Evolutionary conservation across 2,888 invertebrate genomes (phyloP).

Genomic region (Formica aserva): DNA sequence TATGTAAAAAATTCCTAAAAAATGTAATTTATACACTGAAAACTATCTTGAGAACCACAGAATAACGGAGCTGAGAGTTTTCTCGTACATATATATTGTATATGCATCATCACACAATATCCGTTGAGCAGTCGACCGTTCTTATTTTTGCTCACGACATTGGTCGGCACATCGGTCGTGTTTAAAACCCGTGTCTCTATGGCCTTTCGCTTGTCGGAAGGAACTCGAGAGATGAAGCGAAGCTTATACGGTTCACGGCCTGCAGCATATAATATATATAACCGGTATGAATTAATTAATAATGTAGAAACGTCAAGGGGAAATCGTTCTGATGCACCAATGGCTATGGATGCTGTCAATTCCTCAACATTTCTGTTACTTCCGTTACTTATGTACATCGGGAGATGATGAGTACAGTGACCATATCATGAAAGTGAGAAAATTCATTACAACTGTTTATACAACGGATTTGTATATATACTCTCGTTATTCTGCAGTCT

Average conservation of each 20-base stretch:
- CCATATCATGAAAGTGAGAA: slow-evolving; percentile 84
- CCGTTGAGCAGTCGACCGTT: slow-evolving; percentile 57
- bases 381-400: slow-evolving; percentile 50
- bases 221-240: slow-evolving; percentile 82
- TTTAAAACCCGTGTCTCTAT: slow-evolving; percentile 65
- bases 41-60: slow-evolving; percentile 79
- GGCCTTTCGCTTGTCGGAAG: slow-evolving; percentile 80
- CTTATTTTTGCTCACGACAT: slow-evolving; percentile 49
- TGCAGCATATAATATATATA: slow-evolving; percentile 84
- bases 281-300: slow-evolving; percentile 77
- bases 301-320: slow-evolving; percentile 34
- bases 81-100: slow-evolving; percentile 15
- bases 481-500: slow-evolving; percentile 85
- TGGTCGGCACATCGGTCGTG: slow-evolving; percentile 57
- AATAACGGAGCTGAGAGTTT: slow-evolving; percentile 81
- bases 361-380: slow-evolving; percentile 22
- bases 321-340: slow-evolving; percentile 83
- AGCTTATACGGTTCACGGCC: slow-evolving; percentile 85
- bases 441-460: slow-evolving; percentile 51
- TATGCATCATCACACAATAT: slow-evolving; percentile 51
- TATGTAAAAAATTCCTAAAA: slow-evolving; percentile 68
- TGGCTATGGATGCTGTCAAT: slow-evolving; percentile 81
- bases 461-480: slow-evolving; percentile 57
- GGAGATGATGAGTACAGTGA: slow-evolving; percentile 84
- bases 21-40: slow-evolving; percentile 51